phyloP scores from a whole-genome alignment of 2,888 invertebrate species.

The Apotomis capreana region DNA sequence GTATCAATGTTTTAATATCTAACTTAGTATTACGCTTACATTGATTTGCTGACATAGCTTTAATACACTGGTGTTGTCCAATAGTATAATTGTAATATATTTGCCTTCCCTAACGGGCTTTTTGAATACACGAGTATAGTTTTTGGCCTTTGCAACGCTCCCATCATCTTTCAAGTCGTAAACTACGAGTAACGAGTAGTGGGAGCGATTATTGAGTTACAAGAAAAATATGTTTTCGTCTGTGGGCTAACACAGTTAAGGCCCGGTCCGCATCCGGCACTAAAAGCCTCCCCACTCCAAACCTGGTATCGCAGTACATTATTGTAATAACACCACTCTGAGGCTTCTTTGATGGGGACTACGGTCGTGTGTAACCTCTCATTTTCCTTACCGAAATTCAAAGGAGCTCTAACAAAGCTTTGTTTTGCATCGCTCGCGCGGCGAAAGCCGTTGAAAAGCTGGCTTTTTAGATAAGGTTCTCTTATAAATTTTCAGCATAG shows the following conservation, averaged over 20 bases:
- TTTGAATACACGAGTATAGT: neutral
- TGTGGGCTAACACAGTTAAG: conserved; percentile 38
- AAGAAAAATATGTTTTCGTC: conserved; percentile 43
- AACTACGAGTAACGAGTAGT: neutral
- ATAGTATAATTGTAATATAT: neutral
- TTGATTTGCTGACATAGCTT: no score
- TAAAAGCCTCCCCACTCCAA: conserved; percentile 62
- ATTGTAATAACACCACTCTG: conserved; percentile 79
- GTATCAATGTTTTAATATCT: no score
- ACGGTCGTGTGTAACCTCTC: conserved; percentile 77
- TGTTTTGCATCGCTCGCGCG: conserved; percentile 80
- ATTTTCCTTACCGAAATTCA: conserved; percentile 82
- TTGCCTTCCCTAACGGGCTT: neutral
- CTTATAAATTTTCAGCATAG: conserved; percentile 77
- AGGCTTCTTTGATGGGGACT: conserved; percentile 74
- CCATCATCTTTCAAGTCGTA: neutral
- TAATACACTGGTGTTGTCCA: neutral
- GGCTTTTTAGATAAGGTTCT: conserved; percentile 81
- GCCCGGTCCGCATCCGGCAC: conserved; percentile 41
- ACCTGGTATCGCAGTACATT: conserved; percentile 76
- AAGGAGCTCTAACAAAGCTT: conserved; percentile 81
- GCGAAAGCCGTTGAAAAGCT: conserved; percentile 77
- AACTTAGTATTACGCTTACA: no score
- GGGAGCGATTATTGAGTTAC: conserved; percentile 26
- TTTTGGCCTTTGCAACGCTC: neutral